Evolutionary conservation across 2,888 invertebrate genomes (phyloP).

Genomic region (Helobdella robusta): DNA sequence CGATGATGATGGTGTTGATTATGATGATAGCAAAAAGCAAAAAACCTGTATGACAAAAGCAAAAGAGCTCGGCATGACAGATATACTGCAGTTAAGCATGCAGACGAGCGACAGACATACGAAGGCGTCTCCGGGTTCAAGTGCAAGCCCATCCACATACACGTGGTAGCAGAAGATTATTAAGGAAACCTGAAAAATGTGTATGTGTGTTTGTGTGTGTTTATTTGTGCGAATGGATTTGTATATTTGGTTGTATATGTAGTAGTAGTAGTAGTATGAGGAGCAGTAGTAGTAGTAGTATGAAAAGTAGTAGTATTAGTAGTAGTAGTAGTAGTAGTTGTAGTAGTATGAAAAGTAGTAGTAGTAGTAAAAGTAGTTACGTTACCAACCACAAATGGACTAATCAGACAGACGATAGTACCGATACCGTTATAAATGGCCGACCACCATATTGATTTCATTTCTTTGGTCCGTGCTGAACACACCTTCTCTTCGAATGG

Average conservation of each 20-base stretch:
- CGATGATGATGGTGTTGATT: too few species aligned
- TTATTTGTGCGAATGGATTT: too few species aligned
- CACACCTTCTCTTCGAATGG: constrained; percentile 44
- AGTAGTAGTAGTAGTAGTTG: too few species aligned
- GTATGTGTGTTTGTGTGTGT: too few species aligned
- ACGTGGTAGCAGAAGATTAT: constrained; percentile 20
- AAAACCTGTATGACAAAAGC: constrained; percentile 29
- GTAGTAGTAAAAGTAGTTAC: too few species aligned
- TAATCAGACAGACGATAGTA: constrained; percentile 29
- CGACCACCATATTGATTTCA: constrained; percentile 40
- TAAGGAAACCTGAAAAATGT: constrained; percentile 25
- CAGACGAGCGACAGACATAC: constrained; percentile 93
- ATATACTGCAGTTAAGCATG: constrained; percentile 64
- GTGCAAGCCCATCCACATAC: constrained; percentile 37
- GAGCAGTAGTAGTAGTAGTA: too few species aligned
- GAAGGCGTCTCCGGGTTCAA: constrained; percentile 82
- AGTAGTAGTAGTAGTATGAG: too few species aligned
- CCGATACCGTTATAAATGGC: constrained; percentile 39
- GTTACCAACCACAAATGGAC: constrained; percentile 33
- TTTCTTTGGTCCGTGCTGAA: constrained; percentile 44
- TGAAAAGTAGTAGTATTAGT: too few species aligned
- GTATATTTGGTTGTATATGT: too few species aligned
- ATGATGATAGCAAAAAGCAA: neutral
- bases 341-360: too few species aligned
- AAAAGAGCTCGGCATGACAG: constrained; percentile 28